These are phyloP conservation scores for Drosophila hamatofila DNA, from an alignment of 2,888 invertebrate genomes.

Conservation along the genomic window DNA sequence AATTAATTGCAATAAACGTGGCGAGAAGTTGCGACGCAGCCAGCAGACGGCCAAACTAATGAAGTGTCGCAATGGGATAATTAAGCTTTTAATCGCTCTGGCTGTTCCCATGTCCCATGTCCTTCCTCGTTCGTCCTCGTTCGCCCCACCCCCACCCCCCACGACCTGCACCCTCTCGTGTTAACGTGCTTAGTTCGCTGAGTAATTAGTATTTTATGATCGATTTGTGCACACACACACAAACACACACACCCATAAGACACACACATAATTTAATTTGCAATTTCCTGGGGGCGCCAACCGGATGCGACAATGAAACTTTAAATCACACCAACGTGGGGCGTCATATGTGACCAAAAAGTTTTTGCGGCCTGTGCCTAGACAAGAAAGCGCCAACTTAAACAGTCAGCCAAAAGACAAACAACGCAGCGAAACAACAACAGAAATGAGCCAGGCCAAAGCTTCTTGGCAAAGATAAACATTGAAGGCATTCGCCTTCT, in stretches of 20 bases:
- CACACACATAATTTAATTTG: conserved; percentile 72
- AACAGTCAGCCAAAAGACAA: conserved; percentile 66
- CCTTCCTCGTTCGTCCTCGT: not conserved
- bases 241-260: conserved; percentile 53
- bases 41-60: conserved; percentile 63
- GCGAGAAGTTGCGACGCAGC: conserved; percentile 46
- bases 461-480: conserved; percentile 68
- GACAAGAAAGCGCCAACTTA: conserved; percentile 68
- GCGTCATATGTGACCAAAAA: conserved; percentile 66
- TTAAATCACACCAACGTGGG: conserved; percentile 55
- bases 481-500: conserved; percentile 35
- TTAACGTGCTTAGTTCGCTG: conserved; percentile 58
- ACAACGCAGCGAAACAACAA: conserved; percentile 27
- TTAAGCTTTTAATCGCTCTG: conserved; percentile 75
- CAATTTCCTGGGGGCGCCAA: conserved; percentile 45
- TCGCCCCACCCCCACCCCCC: not conserved
- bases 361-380: conserved; percentile 64
- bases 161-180: conserved; percentile 41
- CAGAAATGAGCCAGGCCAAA: conserved; percentile 31
- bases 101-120: conserved; percentile 24
- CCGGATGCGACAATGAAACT: conserved; percentile 47
- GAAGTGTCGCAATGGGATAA: conserved; percentile 81
- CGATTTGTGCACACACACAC: conserved; percentile 70
- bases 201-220: conserved; percentile 80
- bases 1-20: conserved; percentile 80